These are phyloP conservation scores for Drosophila kepulauana DNA, from an alignment of 1,140 invertebrate species.

Conservation along the genomic window DNA sequence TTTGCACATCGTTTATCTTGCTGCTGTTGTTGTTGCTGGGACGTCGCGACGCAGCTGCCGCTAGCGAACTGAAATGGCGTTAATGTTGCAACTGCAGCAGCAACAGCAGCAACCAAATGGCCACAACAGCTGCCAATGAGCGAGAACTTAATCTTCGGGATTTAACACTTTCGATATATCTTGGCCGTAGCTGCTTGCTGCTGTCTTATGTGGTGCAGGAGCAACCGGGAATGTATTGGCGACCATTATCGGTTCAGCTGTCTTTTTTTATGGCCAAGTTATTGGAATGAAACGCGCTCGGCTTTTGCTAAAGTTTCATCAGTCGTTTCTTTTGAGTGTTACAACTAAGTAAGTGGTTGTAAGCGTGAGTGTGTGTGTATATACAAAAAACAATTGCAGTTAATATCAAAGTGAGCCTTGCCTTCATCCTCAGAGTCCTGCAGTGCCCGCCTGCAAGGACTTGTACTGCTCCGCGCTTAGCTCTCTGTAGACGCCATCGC, in stretches of 20 bases:
- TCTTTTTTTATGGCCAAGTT: constrained; percentile 73
- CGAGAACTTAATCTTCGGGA: constrained; percentile 84
- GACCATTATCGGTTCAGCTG: constrained; percentile 83
- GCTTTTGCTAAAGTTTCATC: constrained; percentile 64
- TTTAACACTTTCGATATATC: constrained; percentile 85
- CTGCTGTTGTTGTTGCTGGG: constrained; percentile 32
- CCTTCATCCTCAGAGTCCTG: constrained; percentile 85
- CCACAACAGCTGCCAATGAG: constrained; percentile 80
- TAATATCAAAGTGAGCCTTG: constrained; percentile 16
- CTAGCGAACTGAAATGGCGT: constrained; percentile 80
- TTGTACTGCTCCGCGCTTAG: constrained; percentile 89
- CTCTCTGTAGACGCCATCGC: constrained; percentile 88
- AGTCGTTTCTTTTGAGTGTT: constrained; percentile 68
- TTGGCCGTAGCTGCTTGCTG: constrained; percentile 45
- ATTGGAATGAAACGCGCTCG: constrained; percentile 62
- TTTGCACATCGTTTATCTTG: constrained; percentile 83
- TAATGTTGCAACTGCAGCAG: constrained; percentile 77
- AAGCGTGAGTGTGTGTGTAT: constrained; percentile 4
- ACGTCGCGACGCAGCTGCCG: constrained; percentile 72
- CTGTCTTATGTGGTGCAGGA: constrained; percentile 10
- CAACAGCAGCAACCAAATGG: constrained; percentile 42
- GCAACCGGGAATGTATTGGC: constrained; percentile 72
- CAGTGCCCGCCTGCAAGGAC: constrained; percentile 87
- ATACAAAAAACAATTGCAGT: constrained; percentile 21
- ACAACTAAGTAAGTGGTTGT: constrained; percentile 18